A percentile compares a stretch with the other conserved stretches of the same genome.
Evolutionary conservation across 2,113 vertebrate genomes (phyloP).

Genomic region (Mormyrus iriodes): DNA sequence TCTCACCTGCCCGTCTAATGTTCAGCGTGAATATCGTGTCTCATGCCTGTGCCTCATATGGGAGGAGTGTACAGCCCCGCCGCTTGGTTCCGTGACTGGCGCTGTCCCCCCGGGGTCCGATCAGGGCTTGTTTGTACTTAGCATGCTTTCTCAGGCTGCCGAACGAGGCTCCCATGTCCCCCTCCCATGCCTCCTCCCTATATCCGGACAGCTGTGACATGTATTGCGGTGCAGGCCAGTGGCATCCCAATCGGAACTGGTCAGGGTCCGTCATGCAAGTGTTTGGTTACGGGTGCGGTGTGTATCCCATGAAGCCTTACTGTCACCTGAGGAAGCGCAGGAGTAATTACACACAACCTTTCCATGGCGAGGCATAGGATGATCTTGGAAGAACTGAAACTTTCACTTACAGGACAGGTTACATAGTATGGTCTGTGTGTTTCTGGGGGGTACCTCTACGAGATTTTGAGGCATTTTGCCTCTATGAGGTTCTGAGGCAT

Average conservation of each 20-base stretch:
- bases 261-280: constrained; percentile 35
- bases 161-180: constrained; percentile 12
- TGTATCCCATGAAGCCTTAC: background rate
- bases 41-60: background rate
- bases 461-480: background rate
- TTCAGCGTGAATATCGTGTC: background rate
- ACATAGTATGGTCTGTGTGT: background rate
- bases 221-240: constrained; percentile 43
- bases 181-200: constrained; percentile 27
- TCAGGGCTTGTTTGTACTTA: constrained; percentile 22
- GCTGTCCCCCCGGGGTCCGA: background rate
- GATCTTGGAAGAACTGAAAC: background rate
- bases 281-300: background rate
- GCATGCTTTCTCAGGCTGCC: background rate
- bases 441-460: background rate
- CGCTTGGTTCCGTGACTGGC: background rate
- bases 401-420: background rate
- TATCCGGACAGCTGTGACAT: constrained; percentile 49
- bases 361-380: background rate
- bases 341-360: background rate
- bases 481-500: too few species aligned
- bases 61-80: background rate
- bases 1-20: background rate
- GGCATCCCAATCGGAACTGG: constrained; percentile 46
- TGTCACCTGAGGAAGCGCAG: background rate